Percentiles rank a stretch among this genome's conserved stretches.
Conservation (phyloP, 2,888 invertebrate genomes). For the Poecilus cupreus region DNA sequence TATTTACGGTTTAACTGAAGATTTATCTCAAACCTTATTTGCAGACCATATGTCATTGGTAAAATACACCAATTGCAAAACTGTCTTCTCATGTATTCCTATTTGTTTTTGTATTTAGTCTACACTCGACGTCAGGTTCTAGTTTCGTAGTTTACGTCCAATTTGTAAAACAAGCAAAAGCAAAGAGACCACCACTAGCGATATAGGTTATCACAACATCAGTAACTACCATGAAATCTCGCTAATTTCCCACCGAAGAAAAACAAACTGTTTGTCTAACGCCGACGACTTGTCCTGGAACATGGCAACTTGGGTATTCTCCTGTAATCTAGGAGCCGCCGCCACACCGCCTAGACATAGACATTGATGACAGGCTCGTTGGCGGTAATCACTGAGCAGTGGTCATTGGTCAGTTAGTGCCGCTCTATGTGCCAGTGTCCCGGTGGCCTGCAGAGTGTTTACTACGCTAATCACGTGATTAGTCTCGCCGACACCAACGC, state of each 20-base stretch:
- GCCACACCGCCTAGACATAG: neutral
- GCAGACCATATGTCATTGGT: too few species aligned
- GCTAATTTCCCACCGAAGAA: neutral
- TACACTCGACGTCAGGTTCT: too few species aligned
- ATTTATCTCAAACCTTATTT: too few species aligned
- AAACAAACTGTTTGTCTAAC: neutral
- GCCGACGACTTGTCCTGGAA: neutral
- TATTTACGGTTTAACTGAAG: too few species aligned
- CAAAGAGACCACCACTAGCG: too few species aligned
- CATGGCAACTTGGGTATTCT: too few species aligned
- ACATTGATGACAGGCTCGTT: constrained; percentile 16
- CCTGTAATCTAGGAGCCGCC: constrained; percentile 16
- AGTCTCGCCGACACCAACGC: neutral
- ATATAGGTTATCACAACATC: too few species aligned
- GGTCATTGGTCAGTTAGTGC: neutral
- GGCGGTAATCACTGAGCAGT: constrained; percentile 1
- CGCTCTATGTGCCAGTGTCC: neutral
- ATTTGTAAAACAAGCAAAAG: too few species aligned
- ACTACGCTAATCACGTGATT: neutral
- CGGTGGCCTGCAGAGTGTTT: constrained; percentile 3
- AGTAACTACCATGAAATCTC: neutral
- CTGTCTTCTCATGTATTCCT: too few species aligned
- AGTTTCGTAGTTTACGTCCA: neutral
- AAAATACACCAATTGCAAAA: too few species aligned
- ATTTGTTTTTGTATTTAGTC: too few species aligned